phyloP scores from a whole-genome alignment of 2,888 invertebrate species.

The Cenopis cana region DNA sequence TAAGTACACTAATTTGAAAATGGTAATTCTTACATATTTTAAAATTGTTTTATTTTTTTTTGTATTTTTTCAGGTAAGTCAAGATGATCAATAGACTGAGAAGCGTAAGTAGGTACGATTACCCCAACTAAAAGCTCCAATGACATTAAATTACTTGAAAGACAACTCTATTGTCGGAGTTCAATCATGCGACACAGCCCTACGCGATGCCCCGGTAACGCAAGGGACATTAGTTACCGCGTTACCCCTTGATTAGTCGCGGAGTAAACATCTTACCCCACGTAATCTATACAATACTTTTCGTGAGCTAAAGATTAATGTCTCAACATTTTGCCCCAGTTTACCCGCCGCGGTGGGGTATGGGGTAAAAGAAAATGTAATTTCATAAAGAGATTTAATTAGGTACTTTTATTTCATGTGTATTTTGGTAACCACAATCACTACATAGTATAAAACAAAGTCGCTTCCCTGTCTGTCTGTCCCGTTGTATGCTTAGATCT shows the following conservation, averaged over 20 bases:
- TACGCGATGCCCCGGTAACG: conserved; percentile 45
- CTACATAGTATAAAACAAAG: too few species aligned
- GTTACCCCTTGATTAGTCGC: conserved; percentile 63
- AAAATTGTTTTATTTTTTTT: not conserved
- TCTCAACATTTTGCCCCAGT: conserved; percentile 74
- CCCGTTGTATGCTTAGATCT: too few species aligned
- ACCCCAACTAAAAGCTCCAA: conserved; percentile 5
- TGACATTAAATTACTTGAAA: conserved; percentile 21
- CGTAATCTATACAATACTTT: conserved; percentile 75
- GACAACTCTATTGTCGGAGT: conserved; percentile 24
- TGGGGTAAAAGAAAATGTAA: conserved; percentile 41
- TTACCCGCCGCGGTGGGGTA: conserved; percentile 53
- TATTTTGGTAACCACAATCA: not conserved
- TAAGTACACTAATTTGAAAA: not conserved
- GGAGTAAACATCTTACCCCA: conserved; percentile 66
- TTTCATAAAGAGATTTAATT: not conserved
- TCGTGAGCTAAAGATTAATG: conserved; percentile 76
- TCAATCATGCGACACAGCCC: conserved; percentile 40
- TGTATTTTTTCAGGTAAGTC: conserved; percentile 26
- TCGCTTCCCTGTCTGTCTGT: too few species aligned
- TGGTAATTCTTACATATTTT: too few species aligned
- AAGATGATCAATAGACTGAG: not conserved
- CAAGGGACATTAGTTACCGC: conserved; percentile 57
- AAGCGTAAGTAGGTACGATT: conserved; percentile 22
- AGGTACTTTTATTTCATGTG: not conserved